These are phyloP conservation scores for Aphidoletes aphidimyza DNA, from an alignment of 2,888 invertebrate genomes.

Conservation along the genomic window DNA sequence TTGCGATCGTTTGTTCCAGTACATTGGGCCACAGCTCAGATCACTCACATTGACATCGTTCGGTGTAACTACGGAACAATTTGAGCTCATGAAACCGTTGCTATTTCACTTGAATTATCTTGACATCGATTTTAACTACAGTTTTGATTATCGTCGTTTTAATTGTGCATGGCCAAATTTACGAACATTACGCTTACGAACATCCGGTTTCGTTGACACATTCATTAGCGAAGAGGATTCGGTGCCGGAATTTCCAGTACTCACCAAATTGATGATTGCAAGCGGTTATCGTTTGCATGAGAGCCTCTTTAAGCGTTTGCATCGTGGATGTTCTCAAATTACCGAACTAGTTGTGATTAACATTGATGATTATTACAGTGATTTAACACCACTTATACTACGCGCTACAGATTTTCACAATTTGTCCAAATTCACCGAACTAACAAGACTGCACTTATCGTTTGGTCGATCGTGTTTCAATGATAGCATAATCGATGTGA, in stretches of 20 bases:
- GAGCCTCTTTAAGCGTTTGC: not conserved
- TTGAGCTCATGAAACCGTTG: not conserved
- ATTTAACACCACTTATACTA: not conserved
- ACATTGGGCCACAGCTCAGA: not conserved
- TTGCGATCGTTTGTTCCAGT: slow-evolving; percentile 11
- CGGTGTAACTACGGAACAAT: not conserved
- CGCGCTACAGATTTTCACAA: not conserved
- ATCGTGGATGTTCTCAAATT: not conserved
- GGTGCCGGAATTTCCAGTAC: not conserved
- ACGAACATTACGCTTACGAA: not conserved
- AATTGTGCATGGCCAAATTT: not conserved
- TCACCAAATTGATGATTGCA: not conserved
- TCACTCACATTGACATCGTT: not conserved
- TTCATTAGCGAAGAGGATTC: not conserved
- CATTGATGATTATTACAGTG: not conserved
- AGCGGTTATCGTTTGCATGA: not conserved
- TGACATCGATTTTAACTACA: not conserved
- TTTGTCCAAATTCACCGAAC: not conserved
- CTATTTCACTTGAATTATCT: not conserved
- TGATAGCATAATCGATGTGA: not conserved
- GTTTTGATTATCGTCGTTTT: not conserved
- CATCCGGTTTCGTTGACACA: not conserved
- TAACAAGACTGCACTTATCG: not conserved
- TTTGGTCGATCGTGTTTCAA: slow-evolving; percentile 3
- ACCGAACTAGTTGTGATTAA: not conserved